Evolutionary conservation across 2,113 vertebrate species (phyloP).

Genomic region (Marcusenius ussheri): DNA sequence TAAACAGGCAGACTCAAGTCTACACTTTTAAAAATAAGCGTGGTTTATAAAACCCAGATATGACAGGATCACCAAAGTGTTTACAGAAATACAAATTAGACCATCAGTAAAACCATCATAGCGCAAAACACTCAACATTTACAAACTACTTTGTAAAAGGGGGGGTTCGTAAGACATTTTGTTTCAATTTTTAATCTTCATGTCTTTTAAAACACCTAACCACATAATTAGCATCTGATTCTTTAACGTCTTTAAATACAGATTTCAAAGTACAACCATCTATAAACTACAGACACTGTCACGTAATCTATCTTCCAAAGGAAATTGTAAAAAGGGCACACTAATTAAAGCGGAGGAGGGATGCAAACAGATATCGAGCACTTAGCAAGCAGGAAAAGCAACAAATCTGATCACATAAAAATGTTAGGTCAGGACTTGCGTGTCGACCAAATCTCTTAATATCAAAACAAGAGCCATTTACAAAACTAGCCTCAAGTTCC

Average conservation of each 20-base stretch:
- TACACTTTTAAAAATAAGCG: conserved; percentile 69
- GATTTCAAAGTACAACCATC: conserved; percentile 71
- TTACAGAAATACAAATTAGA: conserved; percentile 70
- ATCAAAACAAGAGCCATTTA: conserved; percentile 40
- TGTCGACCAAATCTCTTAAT: conserved; percentile 28
- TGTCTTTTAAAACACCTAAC: conserved; percentile 86
- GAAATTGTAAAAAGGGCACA: conserved; percentile 33
- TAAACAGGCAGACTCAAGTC: conserved; percentile 47
- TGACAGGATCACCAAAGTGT: conserved; percentile 74
- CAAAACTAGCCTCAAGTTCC: conserved; percentile 44
- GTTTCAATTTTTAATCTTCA: conserved; percentile 48
- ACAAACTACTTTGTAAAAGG: conserved; percentile 60
- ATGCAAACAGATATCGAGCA: conserved; percentile 52
- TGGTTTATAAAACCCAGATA: conserved; percentile 79
- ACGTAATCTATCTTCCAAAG: conserved; percentile 72
- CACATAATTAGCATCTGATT: conserved; percentile 69
- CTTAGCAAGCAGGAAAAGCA: conserved; percentile 49
- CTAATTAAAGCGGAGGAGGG: conserved; percentile 40
- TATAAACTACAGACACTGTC: conserved; percentile 81
- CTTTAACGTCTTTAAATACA: conserved; percentile 50
- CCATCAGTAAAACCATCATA: conserved; percentile 61
- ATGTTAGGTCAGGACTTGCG: conserved; percentile 39
- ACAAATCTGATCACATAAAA: conserved; percentile 34
- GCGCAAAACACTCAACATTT: conserved; percentile 59
- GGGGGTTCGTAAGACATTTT: conserved; percentile 44